Percentiles rank a stretch among this genome's conserved stretches.
Conservation (phyloP, 2,113 vertebrate species). For the Lepisosteus oculatus region DNA sequence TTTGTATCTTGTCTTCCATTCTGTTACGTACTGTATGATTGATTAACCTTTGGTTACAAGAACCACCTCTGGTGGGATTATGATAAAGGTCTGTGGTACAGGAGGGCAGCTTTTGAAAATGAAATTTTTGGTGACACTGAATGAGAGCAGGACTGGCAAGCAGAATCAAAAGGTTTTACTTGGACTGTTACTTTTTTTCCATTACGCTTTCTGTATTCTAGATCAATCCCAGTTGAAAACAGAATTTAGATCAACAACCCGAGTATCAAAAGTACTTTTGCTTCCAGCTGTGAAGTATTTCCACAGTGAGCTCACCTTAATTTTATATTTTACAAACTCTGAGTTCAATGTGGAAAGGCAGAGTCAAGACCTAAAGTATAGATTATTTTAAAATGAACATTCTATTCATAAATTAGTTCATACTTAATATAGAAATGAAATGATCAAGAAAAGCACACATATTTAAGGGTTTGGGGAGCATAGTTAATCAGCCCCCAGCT, state of each 20-base stretch:
- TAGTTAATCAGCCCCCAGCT: too few relatives aligned
- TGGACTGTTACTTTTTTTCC: background rate
- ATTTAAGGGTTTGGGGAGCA: too few relatives aligned
- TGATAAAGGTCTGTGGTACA: constrained; percentile 8
- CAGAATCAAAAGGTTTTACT: background rate
- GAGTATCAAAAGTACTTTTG: background rate
- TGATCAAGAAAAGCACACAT: too few relatives aligned
- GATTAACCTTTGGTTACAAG: background rate
- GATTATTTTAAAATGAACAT: background rate
- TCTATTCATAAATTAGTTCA: background rate
- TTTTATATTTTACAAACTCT: background rate
- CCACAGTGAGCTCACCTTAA: background rate
- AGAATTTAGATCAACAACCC: background rate
- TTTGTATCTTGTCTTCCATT: background rate
- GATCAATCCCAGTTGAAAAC: background rate
- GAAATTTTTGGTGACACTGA: constrained; percentile 5
- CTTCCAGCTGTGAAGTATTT: background rate
- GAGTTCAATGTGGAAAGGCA: background rate
- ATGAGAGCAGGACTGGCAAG: background rate
- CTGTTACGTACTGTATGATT: background rate
- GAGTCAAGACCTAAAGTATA: background rate
- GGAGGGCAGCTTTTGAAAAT: constrained; percentile 1
- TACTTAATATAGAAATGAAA: too few relatives aligned
- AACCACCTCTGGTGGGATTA: constrained; percentile 3
- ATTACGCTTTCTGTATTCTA: background rate